phyloP scores from a whole-genome alignment of 2,113 vertebrate species.

The Zosterops lateralis region DNA sequence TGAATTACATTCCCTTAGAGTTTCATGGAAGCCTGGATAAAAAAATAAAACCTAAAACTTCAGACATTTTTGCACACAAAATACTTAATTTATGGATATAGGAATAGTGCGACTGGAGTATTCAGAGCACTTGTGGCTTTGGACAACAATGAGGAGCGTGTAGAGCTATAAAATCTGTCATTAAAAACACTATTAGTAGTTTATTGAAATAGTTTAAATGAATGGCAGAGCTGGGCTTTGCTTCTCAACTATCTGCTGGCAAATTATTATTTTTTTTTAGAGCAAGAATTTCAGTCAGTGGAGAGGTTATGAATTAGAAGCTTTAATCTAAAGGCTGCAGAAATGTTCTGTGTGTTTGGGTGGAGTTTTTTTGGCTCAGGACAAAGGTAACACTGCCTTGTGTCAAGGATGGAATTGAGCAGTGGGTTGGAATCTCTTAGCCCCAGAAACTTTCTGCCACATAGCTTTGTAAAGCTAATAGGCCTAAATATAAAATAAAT shows the following conservation, averaged over 20 bases:
- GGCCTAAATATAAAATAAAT: background rate
- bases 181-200: background rate
- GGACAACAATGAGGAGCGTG: background rate
- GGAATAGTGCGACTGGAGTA: background rate
- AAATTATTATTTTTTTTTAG: background rate
- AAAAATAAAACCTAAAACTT: background rate
- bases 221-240: background rate
- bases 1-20: background rate
- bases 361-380: fast-evolving
- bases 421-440: background rate
- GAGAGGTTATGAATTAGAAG: background rate
- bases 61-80: background rate
- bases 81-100: background rate
- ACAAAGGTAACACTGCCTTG: background rate
- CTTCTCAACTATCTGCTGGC: background rate
- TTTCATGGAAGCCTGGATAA: background rate
- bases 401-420: background rate
- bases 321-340: background rate
- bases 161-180: background rate
- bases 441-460: background rate
- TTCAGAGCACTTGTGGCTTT: background rate
- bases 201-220: background rate
- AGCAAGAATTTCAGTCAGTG: background rate
- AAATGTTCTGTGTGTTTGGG: background rate
- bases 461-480: background rate